Evolutionary conservation across 1,140 invertebrate species (phyloP), one percentile per base, ranked within the genome.

Genomic region (Drosophila pachea): DNA sequence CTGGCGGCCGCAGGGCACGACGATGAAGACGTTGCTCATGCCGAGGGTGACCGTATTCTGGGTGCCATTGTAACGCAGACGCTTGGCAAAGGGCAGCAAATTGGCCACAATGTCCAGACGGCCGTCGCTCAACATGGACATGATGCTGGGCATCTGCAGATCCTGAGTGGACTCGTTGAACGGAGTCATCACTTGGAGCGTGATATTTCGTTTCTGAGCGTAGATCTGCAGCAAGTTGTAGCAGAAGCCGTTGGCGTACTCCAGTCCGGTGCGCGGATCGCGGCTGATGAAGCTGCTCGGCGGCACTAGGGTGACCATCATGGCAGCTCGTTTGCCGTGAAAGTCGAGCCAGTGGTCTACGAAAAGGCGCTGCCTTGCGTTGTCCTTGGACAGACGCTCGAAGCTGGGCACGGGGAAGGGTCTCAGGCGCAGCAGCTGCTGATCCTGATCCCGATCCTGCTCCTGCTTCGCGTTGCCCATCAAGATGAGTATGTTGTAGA

Each of bases 371-470:
- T 22, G 1, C 22, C 22, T 22, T 3, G 22, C 1, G 0, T 31
- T 33, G 22, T 3, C 45, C 22, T 22, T 3, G 22, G 9, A 7
- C 9, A 0, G 22, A 2, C 0, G 36, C 0, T 7, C 4, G 6
- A 75, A 62, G 0, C 11, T 16, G 0, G 76, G 12, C 12, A 36
- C 9, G 0, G 73, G 76, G 53, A 76, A 84, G 12, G 78, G 78
- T 4, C 43, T 29, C 14, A 78, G 16, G 4, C 59, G 50, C 4
- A 45, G n/a, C 4, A 62, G 9, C 0, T 4, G 6, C 0, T 45
- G 22, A 4, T 12, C 5, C 0, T 7, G 12, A 0, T 6, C 6
- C 6, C 50, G 32, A n/a, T n/a, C n/a, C n/a, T n/a, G n/a, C n/a
- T n/a, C n/a, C n/a, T n/a, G n/a, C n/a, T n/a, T n/a, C n/a, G n/a